These are phyloP conservation scores for Acanthosepion esculentum DNA, from an alignment of 2,888 invertebrate species.

Conservation along the genomic window DNA sequence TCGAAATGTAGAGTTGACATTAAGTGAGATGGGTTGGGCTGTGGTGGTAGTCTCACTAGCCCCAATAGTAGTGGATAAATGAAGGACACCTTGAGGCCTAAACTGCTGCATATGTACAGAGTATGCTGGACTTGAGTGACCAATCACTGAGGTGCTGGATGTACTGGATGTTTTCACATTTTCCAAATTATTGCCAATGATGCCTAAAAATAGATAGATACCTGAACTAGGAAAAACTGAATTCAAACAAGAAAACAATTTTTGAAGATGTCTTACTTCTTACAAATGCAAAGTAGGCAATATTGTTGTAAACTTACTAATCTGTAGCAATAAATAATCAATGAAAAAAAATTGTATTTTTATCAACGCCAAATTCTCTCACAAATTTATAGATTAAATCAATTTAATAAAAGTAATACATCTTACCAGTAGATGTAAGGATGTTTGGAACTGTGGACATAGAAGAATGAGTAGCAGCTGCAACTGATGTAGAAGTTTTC, in stretches of 20 bases:
- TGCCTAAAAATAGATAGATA: not conserved
- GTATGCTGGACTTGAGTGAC: conserved; percentile 17
- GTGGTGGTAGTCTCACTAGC: not conserved
- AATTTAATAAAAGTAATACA: not conserved
- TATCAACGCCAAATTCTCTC: no score
- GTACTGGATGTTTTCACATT: conserved; percentile 17
- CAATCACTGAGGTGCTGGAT: not conserved
- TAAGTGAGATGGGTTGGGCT: not conserved
- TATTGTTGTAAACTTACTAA: no score
- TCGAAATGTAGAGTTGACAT: conserved; percentile 42
- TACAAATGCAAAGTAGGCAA: no score
- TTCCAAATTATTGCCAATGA: conserved; percentile 35
- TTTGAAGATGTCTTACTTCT: no score
- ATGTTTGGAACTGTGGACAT: conserved; percentile 1
- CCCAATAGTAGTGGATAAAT: not conserved
- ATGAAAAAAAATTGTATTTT: no score
- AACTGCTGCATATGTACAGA: not conserved
- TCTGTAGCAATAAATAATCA: no score
- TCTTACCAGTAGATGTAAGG: conserved; percentile 35
- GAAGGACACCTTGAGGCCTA: not conserved
- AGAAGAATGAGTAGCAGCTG: conserved; percentile 38
- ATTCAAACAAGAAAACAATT: no score
- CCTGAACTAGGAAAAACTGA: no score
- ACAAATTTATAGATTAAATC: no score
- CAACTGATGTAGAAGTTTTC: conserved; percentile 38